A percentile compares a stretch with the other conserved stretches of the same genome.
These are phyloP conservation scores for Leptobrachium ailaonicum DNA, from an alignment of 2,113 vertebrate genomes.

Conservation along the genomic window DNA sequence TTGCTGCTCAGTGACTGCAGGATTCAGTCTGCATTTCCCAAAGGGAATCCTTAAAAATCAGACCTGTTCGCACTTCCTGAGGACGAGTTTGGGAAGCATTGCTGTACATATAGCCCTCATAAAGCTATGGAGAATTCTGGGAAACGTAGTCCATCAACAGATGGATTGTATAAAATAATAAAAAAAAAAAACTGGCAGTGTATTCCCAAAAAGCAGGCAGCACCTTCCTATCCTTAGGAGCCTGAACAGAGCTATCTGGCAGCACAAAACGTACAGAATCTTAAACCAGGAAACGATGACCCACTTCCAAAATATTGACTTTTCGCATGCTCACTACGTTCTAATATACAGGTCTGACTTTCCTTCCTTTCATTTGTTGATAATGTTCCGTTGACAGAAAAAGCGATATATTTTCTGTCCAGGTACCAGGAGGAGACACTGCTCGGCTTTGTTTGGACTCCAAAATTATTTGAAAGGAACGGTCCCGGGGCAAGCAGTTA, in stretches of 20 bases:
- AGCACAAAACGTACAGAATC: neutral
- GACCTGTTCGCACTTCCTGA: no score
- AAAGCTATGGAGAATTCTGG: no score
- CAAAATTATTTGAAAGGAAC: no score
- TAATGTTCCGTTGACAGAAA: neutral
- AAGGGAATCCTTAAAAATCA: no score
- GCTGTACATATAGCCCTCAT: no score
- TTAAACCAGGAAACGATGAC: neutral
- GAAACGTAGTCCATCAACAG: no score
- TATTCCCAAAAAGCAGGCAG: neutral
- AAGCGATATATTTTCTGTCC: neutral
- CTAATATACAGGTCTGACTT: neutral
- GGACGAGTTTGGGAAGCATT: no score
- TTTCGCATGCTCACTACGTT: neutral
- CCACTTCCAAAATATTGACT: neutral
- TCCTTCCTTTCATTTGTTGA: neutral
- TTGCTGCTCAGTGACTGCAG: no score
- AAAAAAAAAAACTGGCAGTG: no score
- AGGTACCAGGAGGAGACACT: neutral
- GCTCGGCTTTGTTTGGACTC: neutral
- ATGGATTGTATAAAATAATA: no score
- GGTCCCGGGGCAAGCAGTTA: no score
- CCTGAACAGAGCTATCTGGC: neutral
- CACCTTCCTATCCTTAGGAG: conserved; percentile 11
- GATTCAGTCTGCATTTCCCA: no score